Percentiles rank a stretch among this genome's conserved stretches.
These are phyloP conservation scores for Gila orcuttii DNA, from an alignment of 2,113 vertebrate species.

Conservation along the genomic window DNA sequence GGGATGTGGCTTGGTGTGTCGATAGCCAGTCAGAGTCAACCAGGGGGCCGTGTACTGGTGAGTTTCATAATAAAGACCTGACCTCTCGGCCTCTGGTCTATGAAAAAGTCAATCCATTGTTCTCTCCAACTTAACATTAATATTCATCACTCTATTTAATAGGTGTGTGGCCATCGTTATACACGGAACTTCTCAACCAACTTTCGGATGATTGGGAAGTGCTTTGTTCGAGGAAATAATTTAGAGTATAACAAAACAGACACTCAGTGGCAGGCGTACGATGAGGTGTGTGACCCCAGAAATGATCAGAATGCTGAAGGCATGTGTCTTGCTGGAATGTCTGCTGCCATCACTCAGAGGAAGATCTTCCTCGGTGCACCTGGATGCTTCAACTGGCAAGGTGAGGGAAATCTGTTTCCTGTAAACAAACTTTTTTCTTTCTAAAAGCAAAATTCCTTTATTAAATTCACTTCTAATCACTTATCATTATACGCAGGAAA, in stretches of 20 bases:
- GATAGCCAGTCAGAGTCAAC: slow-evolving; percentile 83
- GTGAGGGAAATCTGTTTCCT: slow-evolving; percentile 61
- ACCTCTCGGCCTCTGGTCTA: neutral
- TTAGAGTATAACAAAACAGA: slow-evolving; percentile 67
- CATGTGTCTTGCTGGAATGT: slow-evolving; percentile 91
- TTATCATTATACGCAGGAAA: slow-evolving; percentile 49
- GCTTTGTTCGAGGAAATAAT: slow-evolving; percentile 85
- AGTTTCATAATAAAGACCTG: slow-evolving; percentile 59
- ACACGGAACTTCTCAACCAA: slow-evolving; percentile 75
- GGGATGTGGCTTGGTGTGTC: slow-evolving; percentile 95
- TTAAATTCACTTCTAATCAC: slow-evolving; percentile 3
- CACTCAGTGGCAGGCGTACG: slow-evolving; percentile 64
- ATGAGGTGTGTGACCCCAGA: slow-evolving; percentile 75
- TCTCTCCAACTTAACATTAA: neutral
- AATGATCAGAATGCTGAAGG: slow-evolving; percentile 73
- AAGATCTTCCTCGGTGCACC: slow-evolving; percentile 84
- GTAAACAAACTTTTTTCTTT: neutral
- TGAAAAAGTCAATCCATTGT: neutral
- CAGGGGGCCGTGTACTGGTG: slow-evolving; percentile 84
- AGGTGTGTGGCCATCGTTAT: slow-evolving; percentile 75
- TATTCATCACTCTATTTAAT: neutral
- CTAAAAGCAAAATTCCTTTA: neutral
- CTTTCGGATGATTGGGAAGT: slow-evolving; percentile 88
- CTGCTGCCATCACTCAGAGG: slow-evolving; percentile 78
- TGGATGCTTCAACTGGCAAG: slow-evolving; percentile 91